Percentiles rank a stretch among this genome's conserved stretches.
Conservation (phyloP, 2,113 vertebrate species). For the Chlamydotis undulata region DNA sequence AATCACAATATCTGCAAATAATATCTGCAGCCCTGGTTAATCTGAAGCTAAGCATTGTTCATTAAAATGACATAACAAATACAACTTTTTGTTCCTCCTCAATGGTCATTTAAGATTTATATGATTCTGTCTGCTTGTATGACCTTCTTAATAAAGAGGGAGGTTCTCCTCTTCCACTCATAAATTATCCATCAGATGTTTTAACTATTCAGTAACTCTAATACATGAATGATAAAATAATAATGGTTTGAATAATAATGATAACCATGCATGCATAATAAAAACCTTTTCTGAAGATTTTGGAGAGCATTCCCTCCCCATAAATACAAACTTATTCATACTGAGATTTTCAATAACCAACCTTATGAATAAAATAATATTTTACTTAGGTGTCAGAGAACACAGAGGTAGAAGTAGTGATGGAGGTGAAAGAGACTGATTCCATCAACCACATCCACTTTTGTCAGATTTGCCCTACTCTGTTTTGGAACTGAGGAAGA, state of each 20-base stretch:
- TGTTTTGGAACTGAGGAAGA: background rate
- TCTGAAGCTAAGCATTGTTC: background rate
- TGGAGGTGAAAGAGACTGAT: background rate
- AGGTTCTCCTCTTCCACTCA: background rate
- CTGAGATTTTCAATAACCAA: background rate
- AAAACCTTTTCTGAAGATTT: background rate
- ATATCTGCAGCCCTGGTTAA: background rate
- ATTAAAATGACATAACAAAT: background rate
- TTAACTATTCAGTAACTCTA: constrained; percentile 27
- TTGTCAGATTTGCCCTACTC: background rate
- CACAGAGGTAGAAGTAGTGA: background rate
- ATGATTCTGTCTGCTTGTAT: background rate
- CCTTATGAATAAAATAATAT: background rate
- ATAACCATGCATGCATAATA: background rate
- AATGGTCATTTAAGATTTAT: constrained; percentile 21
- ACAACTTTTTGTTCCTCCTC: background rate
- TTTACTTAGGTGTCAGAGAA: background rate
- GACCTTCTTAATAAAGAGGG: background rate
- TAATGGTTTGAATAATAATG: constrained; percentile 24
- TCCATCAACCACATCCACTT: background rate
- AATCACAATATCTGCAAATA: background rate
- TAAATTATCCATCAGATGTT: background rate
- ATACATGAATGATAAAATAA: constrained; percentile 22
- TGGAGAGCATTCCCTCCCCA: background rate
- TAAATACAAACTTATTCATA: background rate